Base-by-base conservation (phyloP, 2,888 invertebrate species). In the Tipula helvola region DNA sequence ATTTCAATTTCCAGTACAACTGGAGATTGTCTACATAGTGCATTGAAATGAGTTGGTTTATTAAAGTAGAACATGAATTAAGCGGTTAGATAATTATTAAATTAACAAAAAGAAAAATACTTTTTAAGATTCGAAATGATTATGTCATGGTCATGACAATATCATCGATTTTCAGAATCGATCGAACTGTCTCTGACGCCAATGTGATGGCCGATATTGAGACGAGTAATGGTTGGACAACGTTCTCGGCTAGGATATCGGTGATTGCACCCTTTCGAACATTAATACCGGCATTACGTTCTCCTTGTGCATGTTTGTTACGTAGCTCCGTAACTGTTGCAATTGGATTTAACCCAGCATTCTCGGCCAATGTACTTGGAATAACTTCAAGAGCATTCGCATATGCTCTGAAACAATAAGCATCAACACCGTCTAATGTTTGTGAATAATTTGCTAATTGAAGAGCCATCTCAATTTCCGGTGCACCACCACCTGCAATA, bases 111-210 rank as follows among this genome's bases (percentile, higher is more conserved):
- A 83, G 84, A 85, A 85, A 83, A 85, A 85, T 57, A 87, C 91
- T 91, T 90, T 89, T 71, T 12, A 57, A 71, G 71, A 71, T 71
- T 71, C 71, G 84, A 39, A 16, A 84, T 39, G 18, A 16, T 39
- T 84, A 84, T n/a, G 84, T 84, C 84, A 84, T 84, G 5, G 84
- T 84, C 84, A 84, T 84, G 41, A 99, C 98, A 92, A 99, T 99
- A 92, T 99, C 99, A 92, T 99, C 99, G 90, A 99, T 99, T 93
- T 99, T 99, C 90, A 99, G 94, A 92, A 99, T 99, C 89, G 98
- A 97, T 89, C 99, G 95, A 88, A 99, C 97, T 86, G 99, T 99
- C 93, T 99, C 99, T 0, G 99, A 96, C 88, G 99, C 96, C 89
- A 99, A 94, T 87, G 95, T 97, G 89, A 99, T 95, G 86, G 98